Conservation (phyloP, 2,888 invertebrate species). For the Drosophila nigricruria region DNA sequence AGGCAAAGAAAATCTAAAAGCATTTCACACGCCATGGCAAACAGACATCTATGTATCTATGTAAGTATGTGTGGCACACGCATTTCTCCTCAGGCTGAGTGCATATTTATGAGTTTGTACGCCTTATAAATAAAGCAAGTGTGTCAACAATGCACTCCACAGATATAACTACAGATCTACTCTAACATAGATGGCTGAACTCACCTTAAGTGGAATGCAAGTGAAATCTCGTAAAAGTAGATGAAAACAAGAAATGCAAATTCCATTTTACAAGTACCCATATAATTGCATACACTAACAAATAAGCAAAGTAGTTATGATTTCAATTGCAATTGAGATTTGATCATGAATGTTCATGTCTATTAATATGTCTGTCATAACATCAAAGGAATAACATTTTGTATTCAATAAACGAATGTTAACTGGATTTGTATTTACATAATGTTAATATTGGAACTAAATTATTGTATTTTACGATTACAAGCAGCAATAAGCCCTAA, state of each 20-base stretch:
- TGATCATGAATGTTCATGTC: too few species aligned
- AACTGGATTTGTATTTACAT: background rate
- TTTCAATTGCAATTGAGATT: background rate
- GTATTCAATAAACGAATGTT: background rate
- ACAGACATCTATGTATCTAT: background rate
- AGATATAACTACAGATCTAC: conserved; percentile 23
- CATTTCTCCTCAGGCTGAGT: conserved; percentile 51
- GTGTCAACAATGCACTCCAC: conserved; percentile 77
- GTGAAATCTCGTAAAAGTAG: conserved; percentile 40
- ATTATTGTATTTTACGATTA: too few species aligned
- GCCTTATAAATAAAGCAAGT: conserved; percentile 72
- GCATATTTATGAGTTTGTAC: conserved; percentile 70
- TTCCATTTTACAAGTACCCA: background rate
- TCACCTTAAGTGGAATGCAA: conserved; percentile 51
- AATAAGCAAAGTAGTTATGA: background rate
- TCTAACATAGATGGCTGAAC: conserved; percentile 34
- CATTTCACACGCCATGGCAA: conserved; percentile 20
- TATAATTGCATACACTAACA: conserved; percentile 27
- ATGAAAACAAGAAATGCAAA: conserved; percentile 26
- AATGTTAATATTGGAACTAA: background rate
- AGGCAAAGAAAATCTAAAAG: conserved; percentile 30
- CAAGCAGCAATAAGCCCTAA: too few species aligned
- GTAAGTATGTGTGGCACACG: conserved; percentile 44
- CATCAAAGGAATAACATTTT: too few species aligned
- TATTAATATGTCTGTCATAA: too few species aligned